Conservation (phyloP, 2,113 vertebrate species). For the Megatriorchis doriae region DNA sequence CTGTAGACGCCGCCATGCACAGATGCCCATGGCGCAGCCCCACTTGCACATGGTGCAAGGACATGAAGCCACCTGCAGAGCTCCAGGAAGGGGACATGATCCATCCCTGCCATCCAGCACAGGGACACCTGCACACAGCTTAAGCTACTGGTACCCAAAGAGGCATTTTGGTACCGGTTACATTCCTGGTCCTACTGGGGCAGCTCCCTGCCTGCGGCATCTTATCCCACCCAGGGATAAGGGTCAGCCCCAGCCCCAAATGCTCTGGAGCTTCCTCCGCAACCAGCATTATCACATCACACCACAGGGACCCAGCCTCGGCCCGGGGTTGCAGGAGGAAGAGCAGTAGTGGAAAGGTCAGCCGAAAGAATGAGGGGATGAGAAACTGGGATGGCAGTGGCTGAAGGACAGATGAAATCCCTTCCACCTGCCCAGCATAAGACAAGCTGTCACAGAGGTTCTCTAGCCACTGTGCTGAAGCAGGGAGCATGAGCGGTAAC, state of each 20-base stretch:
- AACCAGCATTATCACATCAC: not conserved
- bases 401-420: not conserved
- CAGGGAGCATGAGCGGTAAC: not conserved
- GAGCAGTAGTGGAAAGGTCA: not conserved
- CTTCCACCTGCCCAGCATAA: not conserved
- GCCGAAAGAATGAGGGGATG: rapidly evolving
- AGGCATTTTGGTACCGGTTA: not conserved
- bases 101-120: not conserved
- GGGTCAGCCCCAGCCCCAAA: not conserved
- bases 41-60: not conserved
- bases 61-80: not conserved
- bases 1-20: not conserved
- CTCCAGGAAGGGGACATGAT: not conserved
- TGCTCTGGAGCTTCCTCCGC: not conserved
- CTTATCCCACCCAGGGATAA: not conserved
- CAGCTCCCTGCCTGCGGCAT: rapidly evolving
- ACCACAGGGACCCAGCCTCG: not conserved
- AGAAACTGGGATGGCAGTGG: not conserved
- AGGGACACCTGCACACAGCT: not conserved
- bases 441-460: not conserved
- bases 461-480: not conserved
- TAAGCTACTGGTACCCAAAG: not conserved
- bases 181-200: not conserved
- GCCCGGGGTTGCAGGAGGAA: rapidly evolving
- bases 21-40: not conserved